phyloP scores from a whole-genome alignment of 2,888 invertebrate species.

The Rhimphoctona megacephalus region DNA sequence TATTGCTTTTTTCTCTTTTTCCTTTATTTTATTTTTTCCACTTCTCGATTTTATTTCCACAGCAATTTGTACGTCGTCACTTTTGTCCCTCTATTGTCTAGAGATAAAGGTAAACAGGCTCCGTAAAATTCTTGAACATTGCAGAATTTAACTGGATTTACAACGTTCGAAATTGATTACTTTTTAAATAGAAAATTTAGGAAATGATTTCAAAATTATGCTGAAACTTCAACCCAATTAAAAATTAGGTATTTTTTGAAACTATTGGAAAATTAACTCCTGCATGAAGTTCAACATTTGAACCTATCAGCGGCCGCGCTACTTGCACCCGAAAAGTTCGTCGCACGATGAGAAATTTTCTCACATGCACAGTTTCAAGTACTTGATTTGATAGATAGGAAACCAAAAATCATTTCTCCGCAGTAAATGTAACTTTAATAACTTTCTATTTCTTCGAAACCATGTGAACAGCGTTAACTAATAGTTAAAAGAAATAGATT shows the following conservation, averaged over 20 bases:
- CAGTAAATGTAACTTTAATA: no score
- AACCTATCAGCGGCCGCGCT: no score
- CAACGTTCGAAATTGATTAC: not conserved
- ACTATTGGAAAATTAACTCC: not conserved
- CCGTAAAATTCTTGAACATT: not conserved
- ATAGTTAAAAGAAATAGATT: no score
- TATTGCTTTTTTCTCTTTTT: conserved; percentile 8
- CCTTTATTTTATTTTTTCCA: not conserved
- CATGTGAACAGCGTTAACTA: no score
- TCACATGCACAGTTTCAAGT: no score
- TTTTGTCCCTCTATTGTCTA: not conserved
- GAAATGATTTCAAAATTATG: not conserved
- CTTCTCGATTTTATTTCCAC: not conserved
- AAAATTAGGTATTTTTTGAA: not conserved
- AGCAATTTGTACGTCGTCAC: conserved; percentile 58
- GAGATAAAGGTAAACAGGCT: conserved; percentile 7
- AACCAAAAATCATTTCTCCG: no score
- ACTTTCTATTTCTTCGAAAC: no score
- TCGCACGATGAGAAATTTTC: no score
- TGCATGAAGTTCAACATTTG: no score
- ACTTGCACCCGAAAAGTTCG: no score
- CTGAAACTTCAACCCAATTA: not conserved
- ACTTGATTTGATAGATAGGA: no score
- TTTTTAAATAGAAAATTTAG: not conserved
- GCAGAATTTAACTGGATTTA: not conserved